Conservation (phyloP, 2,888 invertebrate species). For the Microplitis deprimator region DNA sequence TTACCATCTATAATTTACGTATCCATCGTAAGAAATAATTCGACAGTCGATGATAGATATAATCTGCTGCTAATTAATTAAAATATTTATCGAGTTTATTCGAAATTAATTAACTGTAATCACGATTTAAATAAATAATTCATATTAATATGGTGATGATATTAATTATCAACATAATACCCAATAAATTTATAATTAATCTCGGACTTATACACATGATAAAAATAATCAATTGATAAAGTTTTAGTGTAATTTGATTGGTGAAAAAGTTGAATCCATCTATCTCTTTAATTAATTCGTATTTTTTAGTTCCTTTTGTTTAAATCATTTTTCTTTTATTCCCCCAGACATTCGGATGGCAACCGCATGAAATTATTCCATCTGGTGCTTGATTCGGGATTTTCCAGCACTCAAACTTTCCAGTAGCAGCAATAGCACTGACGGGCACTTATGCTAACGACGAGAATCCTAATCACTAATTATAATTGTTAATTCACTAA, state of each 20-base stretch:
- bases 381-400: slow-evolving; percentile 47
- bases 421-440: slow-evolving; percentile 56
- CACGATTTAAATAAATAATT: too few species aligned
- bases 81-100: too few species aligned
- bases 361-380: slow-evolving; percentile 55
- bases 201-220: too few species aligned
- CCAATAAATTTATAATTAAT: too few species aligned
- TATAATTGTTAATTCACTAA: slow-evolving; percentile 70
- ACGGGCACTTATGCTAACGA: slow-evolving; percentile 65
- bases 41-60: too few species aligned
- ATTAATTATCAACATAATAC: too few species aligned
- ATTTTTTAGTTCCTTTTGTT: not conserved
- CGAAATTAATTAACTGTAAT: too few species aligned
- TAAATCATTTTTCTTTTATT: slow-evolving; percentile 11
- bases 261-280: not conserved
- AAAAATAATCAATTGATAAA: not conserved
- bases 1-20: too few species aligned
- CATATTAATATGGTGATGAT: too few species aligned
- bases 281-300: not conserved
- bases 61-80: too few species aligned
- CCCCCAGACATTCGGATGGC: slow-evolving; percentile 24
- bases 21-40: too few species aligned
- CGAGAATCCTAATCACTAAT: slow-evolving; percentile 64
- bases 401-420: slow-evolving; percentile 60
- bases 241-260: not conserved